Conservation (phyloP, 2,888 invertebrate genomes). For the Drosophila pseudotakahashii region DNA sequence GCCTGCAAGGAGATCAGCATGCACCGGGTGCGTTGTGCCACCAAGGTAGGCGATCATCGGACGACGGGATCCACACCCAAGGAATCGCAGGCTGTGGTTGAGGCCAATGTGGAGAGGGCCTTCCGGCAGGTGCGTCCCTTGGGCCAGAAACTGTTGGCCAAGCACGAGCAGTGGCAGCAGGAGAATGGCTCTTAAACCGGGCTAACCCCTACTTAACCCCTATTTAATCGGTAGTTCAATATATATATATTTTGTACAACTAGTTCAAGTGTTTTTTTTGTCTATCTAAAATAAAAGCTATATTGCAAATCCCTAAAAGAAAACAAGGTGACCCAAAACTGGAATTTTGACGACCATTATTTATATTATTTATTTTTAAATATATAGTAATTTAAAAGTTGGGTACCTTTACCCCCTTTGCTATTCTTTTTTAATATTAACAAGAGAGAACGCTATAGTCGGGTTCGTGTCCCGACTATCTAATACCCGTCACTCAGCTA, state of each 20-base stretch:
- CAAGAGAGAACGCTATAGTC: too few species aligned
- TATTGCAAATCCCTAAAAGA: not conserved
- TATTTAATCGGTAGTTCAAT: too few species aligned
- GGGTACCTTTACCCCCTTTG: too few species aligned
- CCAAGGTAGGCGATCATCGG: conserved; percentile 11
- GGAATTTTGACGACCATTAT: too few species aligned
- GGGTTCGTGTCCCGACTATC: too few species aligned
- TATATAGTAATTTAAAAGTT: too few species aligned
- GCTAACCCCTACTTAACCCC: not conserved
- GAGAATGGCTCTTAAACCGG: conserved; percentile 85
- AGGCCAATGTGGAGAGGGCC: conserved; percentile 66
- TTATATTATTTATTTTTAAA: too few species aligned
- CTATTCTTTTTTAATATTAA: too few species aligned
- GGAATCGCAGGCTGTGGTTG: conserved; percentile 44
- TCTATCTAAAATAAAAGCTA: not conserved
- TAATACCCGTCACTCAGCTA: too few species aligned
- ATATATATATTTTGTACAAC: not conserved
- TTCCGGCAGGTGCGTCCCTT: conserved; percentile 84
- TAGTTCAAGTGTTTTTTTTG: not conserved
- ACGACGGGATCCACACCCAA: not conserved
- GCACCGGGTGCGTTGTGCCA: conserved; percentile 88
- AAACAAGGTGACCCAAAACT: too few species aligned
- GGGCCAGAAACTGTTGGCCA: conserved; percentile 86
- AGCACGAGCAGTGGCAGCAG: conserved; percentile 88
- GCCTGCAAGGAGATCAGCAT: conserved; percentile 96